Evolutionary conservation across 2,113 vertebrate genomes (phyloP).

Genomic region (Syngnathoides biaculeatus): DNA sequence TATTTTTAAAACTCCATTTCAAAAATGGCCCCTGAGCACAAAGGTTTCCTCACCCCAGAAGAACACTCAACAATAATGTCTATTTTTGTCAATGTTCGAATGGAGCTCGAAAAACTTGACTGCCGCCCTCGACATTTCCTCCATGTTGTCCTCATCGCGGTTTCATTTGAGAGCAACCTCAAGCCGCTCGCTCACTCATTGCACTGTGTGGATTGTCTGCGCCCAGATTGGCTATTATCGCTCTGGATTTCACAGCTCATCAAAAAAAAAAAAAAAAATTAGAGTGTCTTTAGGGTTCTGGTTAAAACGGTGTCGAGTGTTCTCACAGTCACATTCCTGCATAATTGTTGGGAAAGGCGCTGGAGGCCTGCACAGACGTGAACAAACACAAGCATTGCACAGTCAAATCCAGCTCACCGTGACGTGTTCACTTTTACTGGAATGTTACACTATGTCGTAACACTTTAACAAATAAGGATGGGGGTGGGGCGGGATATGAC

Average conservation of each 20-base stretch:
- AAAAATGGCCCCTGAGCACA: background rate
- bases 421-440: constrained; percentile 32
- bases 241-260: constrained; percentile 15
- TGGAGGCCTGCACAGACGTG: constrained; percentile 15
- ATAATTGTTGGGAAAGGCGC: constrained; percentile 43
- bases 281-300: background rate
- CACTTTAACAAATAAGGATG: constrained; percentile 7
- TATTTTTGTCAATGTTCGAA: background rate
- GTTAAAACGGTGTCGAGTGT: constrained; percentile 17
- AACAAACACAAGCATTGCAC: constrained; percentile 19
- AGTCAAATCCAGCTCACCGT: constrained; percentile 41
- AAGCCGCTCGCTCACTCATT: background rate
- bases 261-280: background rate
- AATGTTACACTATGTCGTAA: constrained; percentile 28
- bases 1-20: too few species aligned
- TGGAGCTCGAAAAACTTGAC: background rate
- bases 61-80: background rate
- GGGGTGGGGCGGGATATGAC: background rate
- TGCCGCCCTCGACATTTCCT: too few species aligned
- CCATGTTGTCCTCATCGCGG: background rate
- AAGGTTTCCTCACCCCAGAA: background rate
- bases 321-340: constrained; percentile 49
- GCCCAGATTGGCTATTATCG: background rate
- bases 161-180: background rate
- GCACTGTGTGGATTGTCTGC: background rate